Base-by-base conservation (phyloP, 2,888 invertebrate genomes). In the Sclerodermus sp. region DNA sequence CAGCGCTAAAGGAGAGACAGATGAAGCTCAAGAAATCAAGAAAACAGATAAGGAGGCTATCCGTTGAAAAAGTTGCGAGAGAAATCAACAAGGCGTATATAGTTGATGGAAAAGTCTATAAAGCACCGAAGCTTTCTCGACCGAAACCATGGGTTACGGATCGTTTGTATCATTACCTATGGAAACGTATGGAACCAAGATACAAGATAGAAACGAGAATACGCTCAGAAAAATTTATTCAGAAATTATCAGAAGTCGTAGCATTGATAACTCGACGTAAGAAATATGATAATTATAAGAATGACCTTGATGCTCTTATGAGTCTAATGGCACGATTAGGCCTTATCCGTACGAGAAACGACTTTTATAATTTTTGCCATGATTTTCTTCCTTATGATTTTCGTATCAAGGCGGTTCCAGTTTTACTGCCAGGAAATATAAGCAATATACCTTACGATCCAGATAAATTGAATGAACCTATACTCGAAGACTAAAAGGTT, bases 311-410 rank as follows among this genome's bases (percentile, higher is more conserved):
- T 0, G 51, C 44, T 4, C 48, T 77, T 5, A 66, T 74, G 53
- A 59, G 55, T 14, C 55, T 57, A 30, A 70, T 77, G 70, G 76
- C 77, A 1, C 60, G 55, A 2, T 51, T 73, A 1, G 51, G 49
- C 1, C 68, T 76, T 15, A 62, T 77, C 1, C 29, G 42, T 36
- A 71, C 62, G 0, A 64, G 67, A 6, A 50, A 58, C 5, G 76
- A 77, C 31, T 77, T 77, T 53, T 62, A 73, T 42, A 37, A 58
- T 15, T 77, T 77, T 39, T 74, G 71, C 23, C 50, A 57, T 2
- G 66, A 76, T 0, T 77, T 60, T 51, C 45, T 77, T 29, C 77
- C 77, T 1, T 69, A 68, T 15, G 61, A 67, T 0, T 68, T 77
- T 47, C 67, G 72, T 3, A 14, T 56, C 2, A 77, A 77, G 46